Evolutionary conservation across 2,797 vertebrate genomes (phyloP).

Genomic region (Harpia harpyja): DNA sequence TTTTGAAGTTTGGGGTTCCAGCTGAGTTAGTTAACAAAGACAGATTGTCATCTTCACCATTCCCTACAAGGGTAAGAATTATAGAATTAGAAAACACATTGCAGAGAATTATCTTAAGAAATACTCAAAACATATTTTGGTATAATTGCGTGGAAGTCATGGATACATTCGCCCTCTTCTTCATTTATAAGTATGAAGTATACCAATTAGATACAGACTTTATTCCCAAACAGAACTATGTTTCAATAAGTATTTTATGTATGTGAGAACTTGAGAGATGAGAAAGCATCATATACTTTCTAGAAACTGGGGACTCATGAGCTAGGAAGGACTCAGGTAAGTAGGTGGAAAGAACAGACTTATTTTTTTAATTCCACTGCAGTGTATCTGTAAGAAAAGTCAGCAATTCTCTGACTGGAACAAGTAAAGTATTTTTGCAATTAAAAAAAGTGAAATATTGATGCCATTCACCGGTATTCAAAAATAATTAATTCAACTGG

Average conservation of each 20-base stretch:
- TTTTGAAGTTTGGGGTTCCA: not conserved
- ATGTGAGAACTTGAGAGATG: not conserved
- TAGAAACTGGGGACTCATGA: not conserved
- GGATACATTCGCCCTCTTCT: not conserved
- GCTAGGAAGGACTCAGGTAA: not conserved
- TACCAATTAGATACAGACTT: not conserved
- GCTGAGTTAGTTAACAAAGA: not conserved
- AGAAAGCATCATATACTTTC: not conserved
- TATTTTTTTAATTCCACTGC: not conserved
- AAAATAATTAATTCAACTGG: not conserved
- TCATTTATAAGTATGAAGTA: not conserved
- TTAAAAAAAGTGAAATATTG: not conserved
- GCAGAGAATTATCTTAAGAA: not conserved
- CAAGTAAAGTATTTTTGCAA: not conserved
- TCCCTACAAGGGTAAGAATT: not conserved
- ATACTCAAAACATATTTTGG: not conserved
- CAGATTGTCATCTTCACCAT: not conserved
- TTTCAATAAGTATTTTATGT: not conserved
- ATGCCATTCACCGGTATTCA: not conserved
- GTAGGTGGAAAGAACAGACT: not conserved
- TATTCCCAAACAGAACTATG: not conserved
- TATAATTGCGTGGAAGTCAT: not conserved
- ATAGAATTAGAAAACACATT: not conserved
- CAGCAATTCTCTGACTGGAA: not conserved
- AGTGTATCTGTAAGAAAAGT: not conserved